Percentiles rank a stretch among this genome's conserved stretches.
Evolutionary conservation across 2,113 vertebrate species (phyloP).

Genomic region (Ctenodactylus gundi): DNA sequence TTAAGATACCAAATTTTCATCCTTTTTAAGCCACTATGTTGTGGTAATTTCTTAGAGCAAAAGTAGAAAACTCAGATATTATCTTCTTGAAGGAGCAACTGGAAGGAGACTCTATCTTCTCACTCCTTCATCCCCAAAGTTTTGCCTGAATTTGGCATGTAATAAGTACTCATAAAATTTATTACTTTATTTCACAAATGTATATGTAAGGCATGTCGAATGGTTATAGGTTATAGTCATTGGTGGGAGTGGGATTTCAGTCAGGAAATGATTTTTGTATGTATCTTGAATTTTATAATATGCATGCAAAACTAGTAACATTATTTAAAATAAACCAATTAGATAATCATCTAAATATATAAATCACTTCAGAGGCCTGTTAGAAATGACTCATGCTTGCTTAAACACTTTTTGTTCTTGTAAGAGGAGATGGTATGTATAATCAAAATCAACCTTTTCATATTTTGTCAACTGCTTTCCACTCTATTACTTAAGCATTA

Average conservation of each 20-base stretch:
- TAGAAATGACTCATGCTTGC: conserved; percentile 58
- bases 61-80: background rate
- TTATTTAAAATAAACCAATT: conserved; percentile 29
- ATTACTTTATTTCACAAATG: background rate
- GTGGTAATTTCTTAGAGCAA: background rate
- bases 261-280: background rate
- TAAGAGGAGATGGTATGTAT: conserved; percentile 50
- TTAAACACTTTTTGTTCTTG: conserved; percentile 61
- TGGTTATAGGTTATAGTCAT: background rate
- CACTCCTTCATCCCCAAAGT: background rate
- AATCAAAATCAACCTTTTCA: conserved; percentile 72
- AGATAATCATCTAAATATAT: conserved; percentile 23
- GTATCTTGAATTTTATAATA: conserved; percentile 1
- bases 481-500: conserved; percentile 65
- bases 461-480: conserved; percentile 65
- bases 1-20: background rate
- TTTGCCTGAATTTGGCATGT: background rate
- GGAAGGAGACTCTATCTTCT: background rate
- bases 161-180: background rate
- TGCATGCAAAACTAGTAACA: background rate
- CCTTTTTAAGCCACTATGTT: background rate
- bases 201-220: background rate
- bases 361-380: conserved; percentile 7
- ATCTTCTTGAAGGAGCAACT: background rate
- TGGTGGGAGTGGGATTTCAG: background rate